Evolutionary conservation across 2,113 vertebrate species (phyloP).

Genomic region (Anoplopoma fimbria): DNA sequence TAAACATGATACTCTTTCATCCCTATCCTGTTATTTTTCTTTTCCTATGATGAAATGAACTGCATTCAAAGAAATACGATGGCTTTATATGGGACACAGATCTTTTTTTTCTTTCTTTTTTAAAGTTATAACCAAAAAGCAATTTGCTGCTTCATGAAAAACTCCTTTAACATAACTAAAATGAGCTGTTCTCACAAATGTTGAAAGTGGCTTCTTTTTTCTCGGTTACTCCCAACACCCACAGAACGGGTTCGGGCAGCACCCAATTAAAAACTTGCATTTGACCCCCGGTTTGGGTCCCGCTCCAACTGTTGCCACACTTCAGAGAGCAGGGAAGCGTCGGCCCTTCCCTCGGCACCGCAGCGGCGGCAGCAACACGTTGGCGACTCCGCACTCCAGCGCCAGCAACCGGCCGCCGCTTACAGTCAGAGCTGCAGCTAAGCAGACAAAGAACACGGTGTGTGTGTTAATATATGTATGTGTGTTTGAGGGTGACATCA

Average conservation of each 20-base stretch:
- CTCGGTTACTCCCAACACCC: neutral
- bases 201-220: neutral
- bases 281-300: conserved; percentile 40
- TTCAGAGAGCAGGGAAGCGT: conserved; percentile 48
- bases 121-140: neutral
- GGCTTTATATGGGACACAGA: neutral
- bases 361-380: no score
- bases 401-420: conserved; percentile 31
- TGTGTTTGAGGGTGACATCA: conserved; percentile 49
- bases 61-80: neutral
- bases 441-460: conserved; percentile 56
- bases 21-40: conserved; percentile 6
- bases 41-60: neutral
- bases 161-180: neutral
- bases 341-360: no score
- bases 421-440: conserved; percentile 35
- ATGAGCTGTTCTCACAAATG: conserved; percentile 1
- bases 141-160: neutral
- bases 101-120: neutral
- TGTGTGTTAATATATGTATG: conserved; percentile 21
- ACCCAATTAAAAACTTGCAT: conserved; percentile 37
- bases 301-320: conserved; percentile 40
- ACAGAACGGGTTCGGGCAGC: conserved; percentile 29
- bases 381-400: no score
- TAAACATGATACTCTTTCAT: conserved; percentile 60